Percentiles rank a stretch among this genome's conserved stretches.
Evolutionary conservation across 2,113 vertebrate species (phyloP).

Genomic region (Chunga burmeisteri): DNA sequence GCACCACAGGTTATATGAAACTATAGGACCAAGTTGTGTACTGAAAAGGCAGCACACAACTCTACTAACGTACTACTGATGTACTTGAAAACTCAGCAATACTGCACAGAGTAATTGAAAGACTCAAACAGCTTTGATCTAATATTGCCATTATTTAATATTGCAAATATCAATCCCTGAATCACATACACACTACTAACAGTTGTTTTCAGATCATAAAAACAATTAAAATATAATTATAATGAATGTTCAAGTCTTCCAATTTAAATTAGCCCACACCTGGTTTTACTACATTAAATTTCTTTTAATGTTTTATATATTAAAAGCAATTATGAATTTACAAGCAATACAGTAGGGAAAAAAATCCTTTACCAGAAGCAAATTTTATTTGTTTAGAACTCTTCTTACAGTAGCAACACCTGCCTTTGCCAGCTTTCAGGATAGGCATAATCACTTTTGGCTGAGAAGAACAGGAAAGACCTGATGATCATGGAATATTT

Average conservation of each 20-base stretch:
- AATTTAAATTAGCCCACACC: slow-evolving; percentile 29
- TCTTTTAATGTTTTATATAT: background rate
- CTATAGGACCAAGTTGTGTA: background rate
- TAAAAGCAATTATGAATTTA: slow-evolving; percentile 25
- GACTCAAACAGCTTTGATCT: background rate
- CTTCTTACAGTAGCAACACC: background rate
- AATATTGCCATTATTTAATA: slow-evolving; percentile 7
- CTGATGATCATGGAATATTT: background rate
- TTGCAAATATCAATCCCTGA: background rate
- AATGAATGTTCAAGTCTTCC: slow-evolving; percentile 1
- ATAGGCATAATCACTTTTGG: background rate
- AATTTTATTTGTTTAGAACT: background rate
- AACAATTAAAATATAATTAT: slow-evolving; percentile 12
- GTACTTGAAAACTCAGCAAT: background rate
- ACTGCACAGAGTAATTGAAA: background rate
- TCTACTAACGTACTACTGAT: background rate
- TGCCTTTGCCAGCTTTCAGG: background rate
- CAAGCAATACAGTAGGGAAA: background rate
- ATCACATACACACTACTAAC: background rate
- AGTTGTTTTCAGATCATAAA: slow-evolving; percentile 6
- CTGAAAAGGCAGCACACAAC: background rate
- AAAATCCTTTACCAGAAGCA: background rate
- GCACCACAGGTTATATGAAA: background rate
- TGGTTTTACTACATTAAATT: slow-evolving; percentile 14
- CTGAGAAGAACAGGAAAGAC: background rate